Conservation (phyloP, 2,797 vertebrate genomes). For the Manis javanica region DNA sequence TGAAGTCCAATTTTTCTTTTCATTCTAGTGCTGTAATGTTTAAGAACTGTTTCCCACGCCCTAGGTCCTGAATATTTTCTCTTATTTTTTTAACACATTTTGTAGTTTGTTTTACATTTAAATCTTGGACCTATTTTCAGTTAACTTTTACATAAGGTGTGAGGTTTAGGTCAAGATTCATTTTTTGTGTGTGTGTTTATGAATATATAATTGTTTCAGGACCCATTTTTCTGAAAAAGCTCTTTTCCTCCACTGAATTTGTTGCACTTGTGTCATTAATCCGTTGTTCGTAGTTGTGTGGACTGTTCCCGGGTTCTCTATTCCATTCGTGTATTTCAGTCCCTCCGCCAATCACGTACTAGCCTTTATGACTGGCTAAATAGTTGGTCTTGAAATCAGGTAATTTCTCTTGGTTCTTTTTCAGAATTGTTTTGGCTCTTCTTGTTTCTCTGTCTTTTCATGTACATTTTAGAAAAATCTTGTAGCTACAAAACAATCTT, state of each 20-base stretch:
- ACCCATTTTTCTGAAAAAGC: not conserved
- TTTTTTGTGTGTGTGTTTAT: not conserved
- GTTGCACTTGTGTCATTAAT: not conserved
- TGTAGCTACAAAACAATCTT: not conserved
- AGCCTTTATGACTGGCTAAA: not conserved
- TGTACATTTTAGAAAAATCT: slow-evolving; percentile 20
- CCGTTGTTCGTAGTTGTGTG: not conserved
- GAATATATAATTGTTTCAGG: not conserved
- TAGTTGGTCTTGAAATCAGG: not conserved
- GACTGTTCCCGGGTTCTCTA: not conserved
- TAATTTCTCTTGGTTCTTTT: not conserved
- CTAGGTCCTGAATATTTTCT: not conserved
- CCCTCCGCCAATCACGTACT: not conserved
- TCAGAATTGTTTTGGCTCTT: not conserved
- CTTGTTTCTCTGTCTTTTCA: not conserved
- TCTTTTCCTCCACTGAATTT: not conserved
- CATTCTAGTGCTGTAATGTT: not conserved
- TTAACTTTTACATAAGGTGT: not conserved
- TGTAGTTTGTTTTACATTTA: slow-evolving; percentile 14
- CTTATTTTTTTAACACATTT: not conserved
- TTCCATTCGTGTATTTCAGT: not conserved
- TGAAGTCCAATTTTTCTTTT: not conserved
- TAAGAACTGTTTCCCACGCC: not conserved
- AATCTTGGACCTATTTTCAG: not conserved
- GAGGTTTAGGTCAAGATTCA: not conserved